Base-by-base conservation (phyloP, 2,113 vertebrate species). In the Phoxinus phoxinus region DNA sequence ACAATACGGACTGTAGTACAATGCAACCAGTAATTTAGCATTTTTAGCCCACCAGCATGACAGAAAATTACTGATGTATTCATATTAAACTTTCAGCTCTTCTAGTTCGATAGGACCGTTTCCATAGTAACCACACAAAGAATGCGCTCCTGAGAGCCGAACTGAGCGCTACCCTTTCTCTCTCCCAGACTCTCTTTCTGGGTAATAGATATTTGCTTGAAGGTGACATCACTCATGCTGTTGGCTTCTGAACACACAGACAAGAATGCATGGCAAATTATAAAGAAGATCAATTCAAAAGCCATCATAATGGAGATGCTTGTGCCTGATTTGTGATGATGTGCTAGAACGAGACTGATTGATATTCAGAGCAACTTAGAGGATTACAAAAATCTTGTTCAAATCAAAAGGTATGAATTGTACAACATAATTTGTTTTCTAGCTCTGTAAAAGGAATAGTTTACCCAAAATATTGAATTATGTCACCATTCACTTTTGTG, bases 61-160 rank as follows among this genome's bases (percentile, higher is more conserved):
- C 59, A 76, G 56, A 80, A 81, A 82, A 85, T 89, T 89, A 88
- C 88, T 89, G 87, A 88, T 86, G 86, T 73, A 84, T 89, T 89
- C 78, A 81, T 83, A 84, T 88, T 87, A 88, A 88, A 89, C 81
- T 74, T 85, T 84, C 86, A 85, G 81, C 87, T 89, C 75, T 87
- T 73, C 78, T 37, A 27, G 81, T 84, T 75, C 15, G 27, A 86
- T 53, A 82, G 71, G 84, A 73, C 1, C 78, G 87, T 90, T 89
- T 77, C 88, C 88, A 89, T 90, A 83, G 90, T 72, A 88, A 90
- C 90, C 83, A 51, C 85, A 78, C 73, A 86, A 86, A 84, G 85
- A 88, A 86, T 81, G 56, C 80, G 75, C 44, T 61, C 79, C 84
- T 61, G 6, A 72, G 51, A 44, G 19, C 58, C 59, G 79, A 88